Evolutionary conservation across 2,113 vertebrate species (phyloP), one percentile per base, ranked within the genome.

Genomic region (Prunella fulvescens): DNA sequence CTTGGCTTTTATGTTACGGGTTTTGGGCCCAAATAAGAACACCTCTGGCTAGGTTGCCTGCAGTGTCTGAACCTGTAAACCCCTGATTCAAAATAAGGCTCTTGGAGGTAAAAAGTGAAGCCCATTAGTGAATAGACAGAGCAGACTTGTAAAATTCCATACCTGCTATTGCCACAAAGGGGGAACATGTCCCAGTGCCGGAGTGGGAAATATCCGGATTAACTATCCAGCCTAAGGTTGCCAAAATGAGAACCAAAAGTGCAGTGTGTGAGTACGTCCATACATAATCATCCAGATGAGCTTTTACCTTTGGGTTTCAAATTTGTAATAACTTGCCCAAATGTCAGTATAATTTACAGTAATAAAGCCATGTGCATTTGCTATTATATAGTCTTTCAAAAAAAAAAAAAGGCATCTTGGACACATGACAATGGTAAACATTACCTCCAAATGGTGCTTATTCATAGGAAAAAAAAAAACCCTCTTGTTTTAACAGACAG

Each of bases 91-190:
- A 97, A 96, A 88, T 81, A 56, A 96, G 81, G 40, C 47, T 92
- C 39, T 51, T 86, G 54, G 51, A 93, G 90, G 95, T 90, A 97
- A 94, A 88, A 93, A 88, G 86, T 93, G 88, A 95, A 96, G 76
- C 14, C 88, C 37, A 60, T 90, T 88, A 92, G 44, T 45, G 35
- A 94, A 88, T 29, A 92, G 74, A 81, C 82, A 88, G 87, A 94
- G 71, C 25, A 96, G 94, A 88, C 37, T 74, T 7, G 3, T 67
- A 86, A 93, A 92, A 93, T 93, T 94, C 90, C 86, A 39, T 91
- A 78, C 94, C 85, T 92, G 60, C 19, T 87, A 18, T 72, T 95
- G 88, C 71, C 92, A 94, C 90, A 86, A 83, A 51, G 12, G 31
- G 61, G 64, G 35, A 94, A 90, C 39, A 65, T 0, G 4, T 80